A percentile compares a stretch with the other conserved stretches of the same genome.
phyloP scores from a whole-genome alignment of 1,140 invertebrate genomes.

The Diabrotica undecimpunctata region DNA sequence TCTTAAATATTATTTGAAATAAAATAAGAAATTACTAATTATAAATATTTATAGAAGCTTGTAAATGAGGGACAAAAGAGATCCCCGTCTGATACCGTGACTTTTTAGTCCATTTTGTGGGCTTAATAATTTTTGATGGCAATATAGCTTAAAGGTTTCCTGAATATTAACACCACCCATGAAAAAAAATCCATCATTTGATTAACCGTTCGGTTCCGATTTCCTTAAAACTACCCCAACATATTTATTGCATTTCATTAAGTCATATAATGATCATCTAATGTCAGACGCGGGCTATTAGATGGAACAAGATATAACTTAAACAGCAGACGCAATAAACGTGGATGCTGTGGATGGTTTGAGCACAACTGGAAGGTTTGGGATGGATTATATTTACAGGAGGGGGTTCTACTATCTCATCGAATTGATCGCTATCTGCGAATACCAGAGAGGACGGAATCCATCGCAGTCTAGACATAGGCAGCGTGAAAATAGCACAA shows the following conservation, averaged over 20 bases:
- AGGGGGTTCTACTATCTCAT: slow-evolving; percentile 60
- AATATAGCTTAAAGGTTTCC: too few species aligned
- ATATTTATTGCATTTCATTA: slow-evolving; percentile 9
- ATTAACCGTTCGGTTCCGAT: neutral
- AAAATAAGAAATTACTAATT: too few species aligned
- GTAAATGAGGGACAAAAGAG: too few species aligned
- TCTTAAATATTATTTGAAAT: too few species aligned
- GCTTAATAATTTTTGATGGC: too few species aligned
- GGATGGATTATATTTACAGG: slow-evolving; percentile 66
- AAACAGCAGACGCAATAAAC: slow-evolving; percentile 18
- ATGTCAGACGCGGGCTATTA: slow-evolving; percentile 5
- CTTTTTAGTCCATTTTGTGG: too few species aligned
- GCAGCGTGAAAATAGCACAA: slow-evolving; percentile 33
- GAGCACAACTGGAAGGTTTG: slow-evolving; percentile 49
- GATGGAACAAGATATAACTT: slow-evolving; percentile 5
- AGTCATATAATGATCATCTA: neutral
- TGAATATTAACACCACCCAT: too few species aligned
- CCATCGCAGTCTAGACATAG: slow-evolving; percentile 50
- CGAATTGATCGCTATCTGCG: slow-evolving; percentile 56
- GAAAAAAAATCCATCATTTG: too few species aligned
- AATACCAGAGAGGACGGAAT: slow-evolving; percentile 57
- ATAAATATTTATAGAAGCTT: too few species aligned
- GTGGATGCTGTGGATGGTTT: slow-evolving; percentile 27
- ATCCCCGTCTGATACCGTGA: too few species aligned
- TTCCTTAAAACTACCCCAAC: neutral